These are phyloP conservation scores for Alaudala cheleensis DNA, from an alignment of 2,113 vertebrate species.

Conservation along the genomic window DNA sequence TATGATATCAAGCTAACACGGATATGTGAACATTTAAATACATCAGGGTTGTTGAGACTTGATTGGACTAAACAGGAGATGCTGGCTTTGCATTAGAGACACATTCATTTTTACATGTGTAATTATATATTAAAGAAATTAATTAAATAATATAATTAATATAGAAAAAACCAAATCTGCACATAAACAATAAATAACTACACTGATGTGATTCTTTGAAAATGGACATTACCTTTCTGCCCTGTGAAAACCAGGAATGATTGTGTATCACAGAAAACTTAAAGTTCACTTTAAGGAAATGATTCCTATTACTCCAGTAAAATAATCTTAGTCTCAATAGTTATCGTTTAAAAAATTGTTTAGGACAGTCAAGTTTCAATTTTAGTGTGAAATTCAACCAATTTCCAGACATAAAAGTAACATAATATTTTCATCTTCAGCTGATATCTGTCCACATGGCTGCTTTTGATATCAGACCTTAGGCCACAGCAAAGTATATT, in stretches of 20 bases:
- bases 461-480: conserved; percentile 33
- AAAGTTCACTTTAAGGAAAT: background rate
- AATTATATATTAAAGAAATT: too few species aligned
- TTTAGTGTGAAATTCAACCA: background rate
- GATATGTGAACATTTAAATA: background rate
- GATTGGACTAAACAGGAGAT: background rate
- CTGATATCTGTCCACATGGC: background rate
- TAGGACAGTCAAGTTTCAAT: background rate
- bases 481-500: background rate
- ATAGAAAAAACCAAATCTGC: background rate
- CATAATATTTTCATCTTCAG: background rate
- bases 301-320: background rate
- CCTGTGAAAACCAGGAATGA: background rate
- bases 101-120: background rate
- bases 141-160: background rate
- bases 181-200: background rate
- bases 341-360: background rate
- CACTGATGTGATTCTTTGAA: background rate
- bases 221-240: background rate
- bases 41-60: background rate
- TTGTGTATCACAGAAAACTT: background rate
- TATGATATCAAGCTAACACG: background rate
- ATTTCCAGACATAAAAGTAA: background rate
- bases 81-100: background rate
- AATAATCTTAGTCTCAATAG: background rate